Base-by-base conservation (phyloP, 2,888 invertebrate species). In the Scaptomyza caliginosa region DNA sequence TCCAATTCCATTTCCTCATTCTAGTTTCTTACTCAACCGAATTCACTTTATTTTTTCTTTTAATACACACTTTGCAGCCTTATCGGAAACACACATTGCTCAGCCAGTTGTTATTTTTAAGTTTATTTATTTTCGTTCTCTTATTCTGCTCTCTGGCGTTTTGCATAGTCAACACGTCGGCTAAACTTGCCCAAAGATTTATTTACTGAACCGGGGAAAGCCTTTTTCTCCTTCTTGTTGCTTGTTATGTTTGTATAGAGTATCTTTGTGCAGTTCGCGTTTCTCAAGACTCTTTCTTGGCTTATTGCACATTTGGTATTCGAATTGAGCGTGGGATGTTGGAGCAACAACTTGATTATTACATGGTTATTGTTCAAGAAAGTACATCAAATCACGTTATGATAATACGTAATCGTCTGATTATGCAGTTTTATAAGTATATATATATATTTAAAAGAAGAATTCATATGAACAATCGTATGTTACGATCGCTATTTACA, bases 171-270 rank as follows among this genome's bases (percentile, higher is more conserved):
- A 52, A 56, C 48, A 45, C 58, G 28, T 28, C 38, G 55, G 58
- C 59, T 60, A 62, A 73, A 74, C 26, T 77, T 77, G 71, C 74
- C 66, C 55, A 57, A 34, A 80, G 63, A 50, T 70, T 71, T 39
- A 39, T 48, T 28, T 16, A 8, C 32, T 28, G 50, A 55, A 3
- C 21, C 10, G 32, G 46, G 32, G 13, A 17, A 19, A 30, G 2
- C 10, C 5, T 2, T 2, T 16, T 19, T 26, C 30, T 16, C 8
- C 10, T 7, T 30, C 6, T 6, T 1, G 7, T 16, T 1, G 16
- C 4, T 40, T 40, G 54, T 40, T 16, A 16, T 26, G 54, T 59
- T 60, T 52, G 2, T 7, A 30, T 36, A 24, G 17, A 32, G 24
- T 24, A 23, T 56, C 5, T 43, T 39, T 50, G n/a, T n/a, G 42